Evolutionary conservation across 2,888 invertebrate species (phyloP).

Genomic region (Lapara coniferarum): DNA sequence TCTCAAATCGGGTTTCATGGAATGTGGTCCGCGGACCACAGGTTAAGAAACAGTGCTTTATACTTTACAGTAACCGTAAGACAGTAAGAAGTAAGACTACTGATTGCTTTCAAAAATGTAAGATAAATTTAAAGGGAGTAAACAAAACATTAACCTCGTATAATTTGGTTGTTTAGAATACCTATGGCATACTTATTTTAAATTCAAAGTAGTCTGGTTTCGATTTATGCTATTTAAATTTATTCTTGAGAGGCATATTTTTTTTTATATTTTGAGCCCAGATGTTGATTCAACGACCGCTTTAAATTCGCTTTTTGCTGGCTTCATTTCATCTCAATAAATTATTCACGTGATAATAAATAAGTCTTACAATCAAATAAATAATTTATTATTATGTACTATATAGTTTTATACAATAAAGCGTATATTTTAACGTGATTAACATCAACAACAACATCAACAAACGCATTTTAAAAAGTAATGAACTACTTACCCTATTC

Average conservation of each 20-base stretch:
- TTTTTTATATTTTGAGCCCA: slow-evolving; percentile 18
- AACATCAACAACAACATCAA: too few relatives aligned
- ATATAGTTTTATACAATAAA: too few relatives aligned
- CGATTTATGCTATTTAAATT: not conserved
- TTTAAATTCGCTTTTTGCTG: not conserved
- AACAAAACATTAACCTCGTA: not conserved
- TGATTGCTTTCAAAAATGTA: too few relatives aligned
- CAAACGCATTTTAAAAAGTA: too few relatives aligned
- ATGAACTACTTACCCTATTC: too few relatives aligned
- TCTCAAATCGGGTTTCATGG: too few relatives aligned
- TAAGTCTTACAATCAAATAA: not conserved
- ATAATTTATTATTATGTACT: not conserved
- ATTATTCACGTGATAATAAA: slow-evolving; percentile 2
- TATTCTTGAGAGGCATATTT: not conserved
- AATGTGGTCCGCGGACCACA: too few relatives aligned
- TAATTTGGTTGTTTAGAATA: not conserved
- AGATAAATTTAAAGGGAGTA: not conserved
- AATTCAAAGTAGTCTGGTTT: slow-evolving; percentile 3
- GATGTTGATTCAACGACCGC: slow-evolving; percentile 6
- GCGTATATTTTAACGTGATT: too few relatives aligned
- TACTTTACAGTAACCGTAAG: too few relatives aligned
- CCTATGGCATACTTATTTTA: not conserved
- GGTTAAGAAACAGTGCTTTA: too few relatives aligned
- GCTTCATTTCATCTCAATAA: not conserved
- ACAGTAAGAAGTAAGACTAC: too few relatives aligned